Conservation (phyloP, 2,113 vertebrate species). For the Gila orcuttii region DNA sequence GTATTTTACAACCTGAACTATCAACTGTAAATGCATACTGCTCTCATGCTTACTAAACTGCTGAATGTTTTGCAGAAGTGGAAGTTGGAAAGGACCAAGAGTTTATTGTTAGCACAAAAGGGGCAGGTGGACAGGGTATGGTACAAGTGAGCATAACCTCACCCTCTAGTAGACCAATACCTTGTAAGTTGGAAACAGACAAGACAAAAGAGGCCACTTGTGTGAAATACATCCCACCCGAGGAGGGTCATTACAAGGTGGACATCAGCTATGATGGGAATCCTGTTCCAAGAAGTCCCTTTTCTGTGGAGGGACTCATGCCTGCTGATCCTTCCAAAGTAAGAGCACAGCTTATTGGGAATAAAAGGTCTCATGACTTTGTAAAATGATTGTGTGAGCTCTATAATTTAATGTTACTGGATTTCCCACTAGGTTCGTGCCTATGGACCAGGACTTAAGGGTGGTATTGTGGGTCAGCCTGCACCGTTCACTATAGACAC, state of each 20-base stretch:
- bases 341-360: neutral
- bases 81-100: conserved; percentile 90
- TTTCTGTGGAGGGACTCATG: conserved; percentile 87
- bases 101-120: conserved; percentile 84
- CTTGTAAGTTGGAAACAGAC: conserved; percentile 88
- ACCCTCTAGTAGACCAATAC: conserved; percentile 86
- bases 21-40: neutral
- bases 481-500: conserved; percentile 92
- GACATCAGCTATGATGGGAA: conserved; percentile 91
- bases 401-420: neutral
- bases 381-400: neutral
- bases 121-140: conserved; percentile 87
- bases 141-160: conserved; percentile 90
- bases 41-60: neutral
- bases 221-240: conserved; percentile 87
- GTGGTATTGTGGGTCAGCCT: conserved; percentile 84
- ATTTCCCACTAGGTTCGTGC: conserved; percentile 81
- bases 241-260: conserved; percentile 92
- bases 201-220: conserved; percentile 79
- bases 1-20: no score
- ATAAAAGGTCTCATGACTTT: neutral
- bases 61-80: conserved; percentile 76
- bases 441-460: conserved; percentile 87
- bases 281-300: conserved; percentile 90
- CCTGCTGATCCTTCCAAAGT: conserved; percentile 94